Evolutionary conservation across 2,113 vertebrate species (phyloP).

Genomic region (Seriola quinqueradiata): DNA sequence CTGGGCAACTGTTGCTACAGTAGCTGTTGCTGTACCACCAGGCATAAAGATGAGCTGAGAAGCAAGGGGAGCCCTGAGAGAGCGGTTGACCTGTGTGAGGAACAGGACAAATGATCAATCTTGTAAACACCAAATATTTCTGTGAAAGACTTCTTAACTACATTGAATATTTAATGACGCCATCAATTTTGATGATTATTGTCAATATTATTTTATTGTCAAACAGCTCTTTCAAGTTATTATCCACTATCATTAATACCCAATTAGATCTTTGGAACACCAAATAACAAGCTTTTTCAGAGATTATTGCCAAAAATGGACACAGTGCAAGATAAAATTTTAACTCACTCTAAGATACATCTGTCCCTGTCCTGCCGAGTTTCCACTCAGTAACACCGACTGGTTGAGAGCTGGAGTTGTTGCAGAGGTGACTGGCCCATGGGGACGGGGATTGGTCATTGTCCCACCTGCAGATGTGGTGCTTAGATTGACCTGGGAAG

Average conservation of each 20-base stretch:
- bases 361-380: slow-evolving; percentile 91
- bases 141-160: slow-evolving; percentile 1
- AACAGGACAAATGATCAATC: slow-evolving; percentile 43
- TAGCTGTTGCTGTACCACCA: slow-evolving; percentile 93
- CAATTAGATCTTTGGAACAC: not conserved
- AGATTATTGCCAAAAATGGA: not conserved
- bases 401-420: slow-evolving; percentile 89
- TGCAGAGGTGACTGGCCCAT: slow-evolving; percentile 89
- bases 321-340: not conserved
- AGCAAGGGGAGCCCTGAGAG: slow-evolving; percentile 90
- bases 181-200: not conserved
- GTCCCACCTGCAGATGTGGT: slow-evolving; percentile 81
- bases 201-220: not conserved
- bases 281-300: not conserved
- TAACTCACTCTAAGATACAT: slow-evolving; percentile 95
- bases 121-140: slow-evolving; percentile 2
- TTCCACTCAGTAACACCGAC: slow-evolving; percentile 93
- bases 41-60: slow-evolving; percentile 99
- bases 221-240: not conserved
- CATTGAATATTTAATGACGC: not conserved
- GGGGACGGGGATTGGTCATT: slow-evolving; percentile 81
- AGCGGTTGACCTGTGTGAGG: slow-evolving; percentile 84
- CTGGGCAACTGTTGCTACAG: slow-evolving; percentile 86
- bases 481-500: slow-evolving; percentile 81
- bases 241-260: not conserved